Conservation (phyloP, 2,888 invertebrate genomes). For the Oasisia sp. region DNA sequence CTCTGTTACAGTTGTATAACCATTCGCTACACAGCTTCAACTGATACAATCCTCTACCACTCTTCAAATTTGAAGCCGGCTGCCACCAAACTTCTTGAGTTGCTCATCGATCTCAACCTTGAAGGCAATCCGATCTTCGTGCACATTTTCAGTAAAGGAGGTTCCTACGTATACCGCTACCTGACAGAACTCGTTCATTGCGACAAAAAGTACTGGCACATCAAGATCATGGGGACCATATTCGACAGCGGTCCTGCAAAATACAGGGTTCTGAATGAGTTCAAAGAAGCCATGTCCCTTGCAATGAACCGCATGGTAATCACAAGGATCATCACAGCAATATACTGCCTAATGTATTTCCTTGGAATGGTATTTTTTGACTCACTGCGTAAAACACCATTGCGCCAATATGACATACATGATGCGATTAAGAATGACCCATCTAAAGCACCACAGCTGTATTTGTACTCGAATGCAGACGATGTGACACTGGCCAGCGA, state of each 20-base stretch:
- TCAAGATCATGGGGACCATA: conserved; percentile 54
- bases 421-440: conserved; percentile 45
- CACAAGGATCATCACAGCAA: conserved; percentile 35
- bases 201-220: conserved; percentile 22
- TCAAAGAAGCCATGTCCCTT: conserved; percentile 46
- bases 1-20: conserved; percentile 74
- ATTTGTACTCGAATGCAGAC: conserved; percentile 79
- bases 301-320: conserved; percentile 39
- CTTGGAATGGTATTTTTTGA: conserved; percentile 50
- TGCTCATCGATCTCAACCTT: conserved; percentile 75
- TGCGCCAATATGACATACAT: not conserved
- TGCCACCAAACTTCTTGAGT: conserved; percentile 74
- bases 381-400: not conserved
- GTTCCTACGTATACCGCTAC: conserved; percentile 77
- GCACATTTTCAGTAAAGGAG: conserved; percentile 83
- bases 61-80: conserved; percentile 72
- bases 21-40: conserved; percentile 77
- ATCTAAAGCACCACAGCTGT: conserved; percentile 76
- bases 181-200: conserved; percentile 71
- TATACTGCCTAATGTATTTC: conserved; percentile 64
- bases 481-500: conserved; percentile 76
- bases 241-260: conserved; percentile 79
- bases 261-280: conserved; percentile 45
- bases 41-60: conserved; percentile 75
- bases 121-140: conserved; percentile 79